phyloP scores from a whole-genome alignment of 2,888 invertebrate genomes.

The Psylliodes chrysocephalus region DNA sequence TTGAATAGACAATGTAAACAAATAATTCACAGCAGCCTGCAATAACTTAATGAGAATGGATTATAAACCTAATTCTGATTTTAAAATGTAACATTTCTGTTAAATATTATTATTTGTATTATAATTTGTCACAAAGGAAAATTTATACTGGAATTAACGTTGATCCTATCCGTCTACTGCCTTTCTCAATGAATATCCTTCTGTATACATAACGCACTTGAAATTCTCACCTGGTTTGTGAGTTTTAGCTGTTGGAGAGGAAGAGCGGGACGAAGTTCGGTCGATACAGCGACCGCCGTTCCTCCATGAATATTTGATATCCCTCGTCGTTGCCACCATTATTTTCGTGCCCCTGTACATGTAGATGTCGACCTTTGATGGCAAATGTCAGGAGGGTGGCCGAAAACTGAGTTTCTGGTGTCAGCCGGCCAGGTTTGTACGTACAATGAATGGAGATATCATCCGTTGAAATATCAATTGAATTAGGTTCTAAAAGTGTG shows the following conservation, averaged over 20 bases:
- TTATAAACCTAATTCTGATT: too few relatives aligned
- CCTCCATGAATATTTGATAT: slow-evolving; percentile 62
- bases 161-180: neutral
- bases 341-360: slow-evolving; percentile 32
- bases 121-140: too few relatives aligned
- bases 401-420: slow-evolving; percentile 29
- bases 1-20: too few relatives aligned
- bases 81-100: too few relatives aligned
- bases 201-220: neutral
- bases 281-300: slow-evolving; percentile 60
- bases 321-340: slow-evolving; percentile 40
- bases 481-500: too few relatives aligned
- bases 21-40: too few relatives aligned
- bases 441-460: neutral
- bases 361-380: slow-evolving; percentile 46
- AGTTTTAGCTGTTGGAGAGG: slow-evolving; percentile 19
- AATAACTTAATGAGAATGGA: too few relatives aligned
- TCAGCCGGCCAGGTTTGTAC: neutral
- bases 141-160: too few relatives aligned
- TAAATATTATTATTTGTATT: too few relatives aligned
- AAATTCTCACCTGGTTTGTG: slow-evolving; percentile 28
- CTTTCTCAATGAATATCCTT: neutral
- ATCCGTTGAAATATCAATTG: neutral
- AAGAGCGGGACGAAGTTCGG: slow-evolving; percentile 47
- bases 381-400: slow-evolving; percentile 60